phyloP scores from a whole-genome alignment of 2,888 invertebrate species.

The Drosophila acutilabella region DNA sequence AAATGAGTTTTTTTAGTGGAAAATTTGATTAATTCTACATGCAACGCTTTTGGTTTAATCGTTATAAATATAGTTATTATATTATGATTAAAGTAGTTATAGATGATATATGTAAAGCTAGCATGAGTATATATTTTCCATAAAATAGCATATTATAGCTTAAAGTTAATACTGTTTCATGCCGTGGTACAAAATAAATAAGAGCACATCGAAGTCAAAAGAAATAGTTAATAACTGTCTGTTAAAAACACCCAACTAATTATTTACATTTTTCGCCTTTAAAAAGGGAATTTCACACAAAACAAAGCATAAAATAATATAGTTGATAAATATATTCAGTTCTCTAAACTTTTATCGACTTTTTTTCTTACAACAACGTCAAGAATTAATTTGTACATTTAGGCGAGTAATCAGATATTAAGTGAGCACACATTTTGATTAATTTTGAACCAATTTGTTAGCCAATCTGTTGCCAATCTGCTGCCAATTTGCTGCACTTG shows the following conservation, averaged over 20 bases:
- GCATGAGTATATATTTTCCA: conserved; percentile 43
- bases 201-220: conserved; percentile 5
- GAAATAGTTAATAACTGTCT: neutral
- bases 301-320: conserved; percentile 15
- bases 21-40: conserved; percentile 66
- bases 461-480: conserved; percentile 38
- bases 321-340: neutral
- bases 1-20: conserved; percentile 77
- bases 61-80: conserved; percentile 34
- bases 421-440: conserved; percentile 51
- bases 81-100: conserved; percentile 46
- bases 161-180: conserved; percentile 39
- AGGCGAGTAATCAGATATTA: conserved; percentile 55
- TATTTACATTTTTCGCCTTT: conserved; percentile 4
- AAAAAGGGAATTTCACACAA: conserved; percentile 7
- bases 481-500: conserved; percentile 72
- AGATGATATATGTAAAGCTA: conserved; percentile 57
- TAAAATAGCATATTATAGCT: conserved; percentile 38
- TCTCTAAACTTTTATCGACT: conserved; percentile 4
- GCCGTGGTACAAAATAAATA: conserved; percentile 37
- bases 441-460: neutral
- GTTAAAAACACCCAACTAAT: conserved; percentile 9
- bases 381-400: conserved; percentile 54
- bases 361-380: conserved; percentile 53
- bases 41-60: conserved; percentile 36